Conservation (phyloP, 2,113 vertebrate genomes). For the Gopherus flavomarginatus region DNA sequence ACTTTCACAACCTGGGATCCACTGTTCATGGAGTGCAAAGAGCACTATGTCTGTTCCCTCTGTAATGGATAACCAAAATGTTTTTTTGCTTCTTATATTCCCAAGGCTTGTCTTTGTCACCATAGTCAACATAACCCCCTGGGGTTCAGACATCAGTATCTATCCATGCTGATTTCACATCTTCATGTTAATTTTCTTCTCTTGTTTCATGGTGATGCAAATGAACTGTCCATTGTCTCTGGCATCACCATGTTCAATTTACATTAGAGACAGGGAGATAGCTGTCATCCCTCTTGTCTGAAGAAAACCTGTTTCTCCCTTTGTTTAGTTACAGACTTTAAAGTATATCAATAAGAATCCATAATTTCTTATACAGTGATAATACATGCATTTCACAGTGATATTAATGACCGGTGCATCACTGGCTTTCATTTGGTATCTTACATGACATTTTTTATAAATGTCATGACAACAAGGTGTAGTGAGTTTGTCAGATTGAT, state of each 20-base stretch:
- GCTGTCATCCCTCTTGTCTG: background rate
- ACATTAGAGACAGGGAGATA: background rate
- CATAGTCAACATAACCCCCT: background rate
- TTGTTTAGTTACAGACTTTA: no score
- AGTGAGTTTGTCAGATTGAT: background rate
- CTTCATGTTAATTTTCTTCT: background rate
- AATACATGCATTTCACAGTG: no score
- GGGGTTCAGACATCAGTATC: background rate
- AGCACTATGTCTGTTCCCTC: background rate
- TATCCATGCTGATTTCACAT: background rate
- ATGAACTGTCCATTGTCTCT: background rate
- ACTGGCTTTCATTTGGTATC: no score
- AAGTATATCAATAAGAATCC: no score
- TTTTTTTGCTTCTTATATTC: background rate
- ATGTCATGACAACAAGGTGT: background rate
- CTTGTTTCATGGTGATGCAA: background rate
- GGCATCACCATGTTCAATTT: background rate
- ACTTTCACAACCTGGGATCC: background rate
- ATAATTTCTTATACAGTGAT: no score
- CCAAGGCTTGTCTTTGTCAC: background rate
- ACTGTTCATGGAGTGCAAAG: background rate
- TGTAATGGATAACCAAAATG: background rate
- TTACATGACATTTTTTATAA: background rate
- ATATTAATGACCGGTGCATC: no score
- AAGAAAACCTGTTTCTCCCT: no score